Conservation (phyloP, 2,797 vertebrate genomes). For the Microctenopoma stevenorrisi region DNA sequence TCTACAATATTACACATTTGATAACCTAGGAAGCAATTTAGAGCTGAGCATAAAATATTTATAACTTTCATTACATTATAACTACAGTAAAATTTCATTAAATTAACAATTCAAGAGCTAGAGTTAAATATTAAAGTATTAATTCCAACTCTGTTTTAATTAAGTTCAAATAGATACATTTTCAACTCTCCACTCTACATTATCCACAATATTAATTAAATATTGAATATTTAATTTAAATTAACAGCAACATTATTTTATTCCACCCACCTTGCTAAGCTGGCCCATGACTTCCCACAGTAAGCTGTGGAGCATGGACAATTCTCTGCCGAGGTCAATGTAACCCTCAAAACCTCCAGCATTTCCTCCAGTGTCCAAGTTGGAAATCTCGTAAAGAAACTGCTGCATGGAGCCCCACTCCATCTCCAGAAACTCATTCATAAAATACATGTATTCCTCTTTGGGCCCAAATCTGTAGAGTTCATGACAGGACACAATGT, state of each 20-base stretch:
- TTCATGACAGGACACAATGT: conserved; percentile 20
- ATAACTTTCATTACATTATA: conserved; percentile 20
- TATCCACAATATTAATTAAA: not conserved
- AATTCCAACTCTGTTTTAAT: conserved; percentile 19
- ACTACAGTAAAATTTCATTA: conserved; percentile 11
- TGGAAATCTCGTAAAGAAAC: conserved; percentile 98
- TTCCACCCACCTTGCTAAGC: conserved; percentile 89
- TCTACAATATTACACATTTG: conserved; percentile 1
- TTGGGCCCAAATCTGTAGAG: conserved; percentile 92
- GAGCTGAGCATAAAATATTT: not conserved
- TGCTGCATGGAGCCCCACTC: conserved; percentile 98
- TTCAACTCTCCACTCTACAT: conserved; percentile 5
- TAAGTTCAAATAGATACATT: conserved; percentile 21
- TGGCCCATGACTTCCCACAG: conserved; percentile 98
- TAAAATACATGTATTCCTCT: conserved; percentile 95
- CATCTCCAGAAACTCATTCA: conserved; percentile 98
- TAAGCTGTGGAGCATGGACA: conserved; percentile 94
- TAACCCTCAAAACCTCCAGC: conserved; percentile 96
- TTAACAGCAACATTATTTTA: not conserved
- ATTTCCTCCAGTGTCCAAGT: conserved; percentile 93
- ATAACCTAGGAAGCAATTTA: conserved; percentile 16
- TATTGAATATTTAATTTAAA: conserved; percentile 20
- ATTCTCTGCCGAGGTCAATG: conserved; percentile 95
- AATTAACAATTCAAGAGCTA: conserved; percentile 1
- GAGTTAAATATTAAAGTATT: conserved; percentile 38